These are phyloP conservation scores for Reticulitermes lucifugus DNA, from an alignment of 2,888 invertebrate genomes.

Conservation along the genomic window DNA sequence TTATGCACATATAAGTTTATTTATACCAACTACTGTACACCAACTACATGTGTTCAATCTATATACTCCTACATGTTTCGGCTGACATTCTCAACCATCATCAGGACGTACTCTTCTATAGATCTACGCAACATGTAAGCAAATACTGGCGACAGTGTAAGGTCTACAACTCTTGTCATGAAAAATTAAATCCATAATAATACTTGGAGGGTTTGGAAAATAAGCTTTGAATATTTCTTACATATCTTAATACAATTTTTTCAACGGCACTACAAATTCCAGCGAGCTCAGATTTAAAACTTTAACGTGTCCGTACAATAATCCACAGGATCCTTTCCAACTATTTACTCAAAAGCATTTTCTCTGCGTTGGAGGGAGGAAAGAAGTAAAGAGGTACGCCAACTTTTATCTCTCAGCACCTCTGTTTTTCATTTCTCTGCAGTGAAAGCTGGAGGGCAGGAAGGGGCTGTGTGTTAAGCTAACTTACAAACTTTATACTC, in stretches of 20 bases:
- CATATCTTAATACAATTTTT: neutral
- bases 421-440: conserved; percentile 18
- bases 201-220: too few species aligned
- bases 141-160: too few species aligned
- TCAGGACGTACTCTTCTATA: too few species aligned
- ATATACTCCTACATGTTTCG: too few species aligned
- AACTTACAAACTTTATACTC: conserved; percentile 1
- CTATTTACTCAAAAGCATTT: neutral
- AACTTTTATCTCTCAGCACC: neutral
- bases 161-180: too few species aligned
- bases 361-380: neutral
- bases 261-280: neutral
- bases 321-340: neutral
- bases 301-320: neutral
- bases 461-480: neutral
- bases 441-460: neutral
- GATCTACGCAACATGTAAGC: too few species aligned
- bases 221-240: too few species aligned
- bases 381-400: neutral
- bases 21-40: too few species aligned
- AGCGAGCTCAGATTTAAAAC: neutral
- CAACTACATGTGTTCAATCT: too few species aligned
- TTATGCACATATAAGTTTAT: too few species aligned
- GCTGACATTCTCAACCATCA: too few species aligned
- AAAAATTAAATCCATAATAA: too few species aligned